Percentiles rank a stretch among this genome's conserved stretches.
Evolutionary conservation across 1,140 invertebrate genomes (phyloP).

Genomic region (Apis florea): DNA sequence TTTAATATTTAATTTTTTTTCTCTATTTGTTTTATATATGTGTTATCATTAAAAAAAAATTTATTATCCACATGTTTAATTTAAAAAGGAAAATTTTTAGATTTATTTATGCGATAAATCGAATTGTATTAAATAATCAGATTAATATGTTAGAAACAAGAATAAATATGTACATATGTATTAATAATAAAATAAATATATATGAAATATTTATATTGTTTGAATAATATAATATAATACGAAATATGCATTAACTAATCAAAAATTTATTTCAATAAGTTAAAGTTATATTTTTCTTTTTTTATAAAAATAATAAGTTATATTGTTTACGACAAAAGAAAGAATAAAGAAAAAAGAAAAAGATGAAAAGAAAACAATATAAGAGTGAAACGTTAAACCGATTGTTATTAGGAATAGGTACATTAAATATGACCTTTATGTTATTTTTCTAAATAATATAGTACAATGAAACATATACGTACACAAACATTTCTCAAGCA

Average conservation of each 20-base stretch:
- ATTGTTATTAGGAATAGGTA: constrained; percentile 2
- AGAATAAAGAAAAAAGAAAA: background rate
- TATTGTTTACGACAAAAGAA: background rate
- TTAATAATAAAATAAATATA: constrained; percentile 5
- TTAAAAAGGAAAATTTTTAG: background rate
- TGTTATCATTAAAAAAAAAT: background rate
- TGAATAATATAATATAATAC: background rate
- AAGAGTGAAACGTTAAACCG: background rate
- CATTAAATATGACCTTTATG: constrained; percentile 15
- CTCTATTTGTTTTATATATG: background rate
- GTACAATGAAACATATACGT: background rate
- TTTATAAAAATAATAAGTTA: background rate
- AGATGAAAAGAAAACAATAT: background rate
- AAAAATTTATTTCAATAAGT: background rate
- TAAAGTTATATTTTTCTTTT: background rate
- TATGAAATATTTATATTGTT: constrained; percentile 6
- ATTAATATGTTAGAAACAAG: background rate
- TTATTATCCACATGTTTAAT: background rate
- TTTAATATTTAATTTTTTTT: background rate
- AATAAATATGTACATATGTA: background rate
- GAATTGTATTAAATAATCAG: background rate
- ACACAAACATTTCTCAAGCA: background rate
- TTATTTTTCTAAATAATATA: background rate
- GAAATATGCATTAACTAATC: background rate
- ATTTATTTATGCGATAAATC: background rate